A percentile compares a stretch with the other conserved stretches of the same genome.
phyloP scores from a whole-genome alignment of 2,888 invertebrate species.

The Acanthococcus lagerstroemiae region DNA sequence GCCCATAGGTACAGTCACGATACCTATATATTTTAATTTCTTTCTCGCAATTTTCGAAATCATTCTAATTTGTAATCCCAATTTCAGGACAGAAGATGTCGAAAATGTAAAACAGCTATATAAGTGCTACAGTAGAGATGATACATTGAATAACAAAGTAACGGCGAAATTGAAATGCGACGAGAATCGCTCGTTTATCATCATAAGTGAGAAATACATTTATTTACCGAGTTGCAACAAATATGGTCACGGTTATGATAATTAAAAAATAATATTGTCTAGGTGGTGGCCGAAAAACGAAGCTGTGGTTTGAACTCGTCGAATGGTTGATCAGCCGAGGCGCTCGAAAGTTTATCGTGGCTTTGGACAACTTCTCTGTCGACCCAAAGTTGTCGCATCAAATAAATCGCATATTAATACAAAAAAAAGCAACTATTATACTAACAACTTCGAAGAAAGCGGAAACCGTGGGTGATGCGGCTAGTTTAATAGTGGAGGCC shows the following conservation, averaged over 20 bases:
- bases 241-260: too few species aligned
- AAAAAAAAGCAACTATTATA: conserved; percentile 24
- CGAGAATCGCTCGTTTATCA: not conserved
- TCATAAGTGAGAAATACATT: conserved; percentile 16
- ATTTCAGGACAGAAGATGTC: too few species aligned
- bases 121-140: not conserved
- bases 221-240: too few species aligned
- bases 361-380: conserved; percentile 22
- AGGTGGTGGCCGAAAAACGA: conserved; percentile 7
- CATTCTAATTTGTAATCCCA: too few species aligned
- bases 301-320: conserved; percentile 26
- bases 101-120: not conserved
- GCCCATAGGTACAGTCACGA: too few species aligned
- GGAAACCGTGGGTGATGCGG: conserved; percentile 6
- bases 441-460: conserved; percentile 18
- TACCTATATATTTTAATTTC: too few species aligned
- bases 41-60: too few species aligned
- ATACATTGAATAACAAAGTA: not conserved
- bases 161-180: conserved; percentile 6
- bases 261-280: too few species aligned
- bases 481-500: conserved; percentile 12
- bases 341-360: conserved; percentile 28
- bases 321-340: conserved; percentile 32
- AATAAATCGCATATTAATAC: conserved; percentile 30
- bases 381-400: conserved; percentile 25